These are phyloP conservation scores for Tribolium madens DNA, from an alignment of 1,140 invertebrate genomes.

Conservation along the genomic window DNA sequence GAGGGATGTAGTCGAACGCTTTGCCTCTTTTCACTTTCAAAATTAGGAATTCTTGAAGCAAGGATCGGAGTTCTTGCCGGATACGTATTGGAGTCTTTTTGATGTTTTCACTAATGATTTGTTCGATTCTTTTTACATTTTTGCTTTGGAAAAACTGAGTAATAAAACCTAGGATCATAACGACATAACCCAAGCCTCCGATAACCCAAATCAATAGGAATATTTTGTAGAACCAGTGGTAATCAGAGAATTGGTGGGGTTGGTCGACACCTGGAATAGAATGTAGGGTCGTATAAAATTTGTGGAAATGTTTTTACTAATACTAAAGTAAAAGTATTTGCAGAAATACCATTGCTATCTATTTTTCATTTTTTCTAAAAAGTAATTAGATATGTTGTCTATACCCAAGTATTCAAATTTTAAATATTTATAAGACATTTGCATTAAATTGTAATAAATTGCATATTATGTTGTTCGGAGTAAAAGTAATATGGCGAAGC, in stretches of 20 bases:
- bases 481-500: too few species aligned
- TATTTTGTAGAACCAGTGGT: slow-evolving; percentile 78
- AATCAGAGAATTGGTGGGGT: slow-evolving; percentile 67
- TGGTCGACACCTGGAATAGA: slow-evolving; percentile 69
- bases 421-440: too few species aligned
- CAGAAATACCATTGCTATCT: too few species aligned
- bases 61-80: slow-evolving; percentile 74
- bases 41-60: slow-evolving; percentile 62
- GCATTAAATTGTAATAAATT: too few species aligned
- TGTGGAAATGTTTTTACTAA: too few species aligned
- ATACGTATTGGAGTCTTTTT: slow-evolving; percentile 83
- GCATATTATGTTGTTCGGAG: too few species aligned
- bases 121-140: slow-evolving; percentile 79
- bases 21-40: slow-evolving; percentile 64
- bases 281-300: too few species aligned
- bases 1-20: slow-evolving; percentile 60
- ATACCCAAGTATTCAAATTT: too few species aligned
- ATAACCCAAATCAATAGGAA: slow-evolving; percentile 88
- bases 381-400: too few species aligned
- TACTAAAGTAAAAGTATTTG: too few species aligned
- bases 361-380: too few species aligned
- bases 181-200: slow-evolving; percentile 89
- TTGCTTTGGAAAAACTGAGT: slow-evolving; percentile 80
- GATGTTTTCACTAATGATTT: slow-evolving; percentile 79
- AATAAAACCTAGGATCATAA: slow-evolving; percentile 93